Percentiles rank a stretch among this genome's conserved stretches.
Evolutionary conservation across 2,888 invertebrate genomes (phyloP).

Genomic region (Hoplodrina ambigua): DNA sequence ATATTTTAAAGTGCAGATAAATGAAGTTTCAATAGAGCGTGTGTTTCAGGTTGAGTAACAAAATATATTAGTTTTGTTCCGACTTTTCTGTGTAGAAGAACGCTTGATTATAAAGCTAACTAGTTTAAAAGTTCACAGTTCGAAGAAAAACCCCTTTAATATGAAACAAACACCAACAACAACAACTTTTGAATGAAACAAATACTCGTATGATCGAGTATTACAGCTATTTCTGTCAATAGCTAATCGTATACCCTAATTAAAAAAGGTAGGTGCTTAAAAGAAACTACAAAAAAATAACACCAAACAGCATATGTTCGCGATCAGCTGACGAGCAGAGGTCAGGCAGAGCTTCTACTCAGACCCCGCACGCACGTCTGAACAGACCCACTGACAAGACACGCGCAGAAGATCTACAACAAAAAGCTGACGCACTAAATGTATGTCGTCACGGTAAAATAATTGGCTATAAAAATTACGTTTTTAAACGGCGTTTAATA

Average conservation of each 20-base stretch:
- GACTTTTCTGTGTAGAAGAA: too few species aligned
- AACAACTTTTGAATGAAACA: too few species aligned
- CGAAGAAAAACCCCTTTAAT: too few species aligned
- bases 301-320: neutral
- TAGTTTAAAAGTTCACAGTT: too few species aligned
- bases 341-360: neutral
- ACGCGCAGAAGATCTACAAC: neutral
- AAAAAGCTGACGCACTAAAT: neutral
- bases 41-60: neutral
- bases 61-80: too few species aligned
- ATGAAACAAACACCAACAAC: too few species aligned
- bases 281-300: conserved; percentile 1
- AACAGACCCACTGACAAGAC: neutral
- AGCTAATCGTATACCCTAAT: neutral
- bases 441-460: too few species aligned
- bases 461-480: too few species aligned
- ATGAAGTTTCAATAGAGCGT: neutral
- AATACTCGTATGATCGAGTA: too few species aligned
- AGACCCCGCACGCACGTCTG: neutral
- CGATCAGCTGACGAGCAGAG: conserved; percentile 27
- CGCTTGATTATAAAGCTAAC: too few species aligned
- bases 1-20: conserved; percentile 37
- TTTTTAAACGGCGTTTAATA: too few species aligned
- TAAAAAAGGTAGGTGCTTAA: neutral
- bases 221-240: neutral